Evolutionary conservation across 2,113 vertebrate species (phyloP).

Genomic region (Australoheros scitulus): DNA sequence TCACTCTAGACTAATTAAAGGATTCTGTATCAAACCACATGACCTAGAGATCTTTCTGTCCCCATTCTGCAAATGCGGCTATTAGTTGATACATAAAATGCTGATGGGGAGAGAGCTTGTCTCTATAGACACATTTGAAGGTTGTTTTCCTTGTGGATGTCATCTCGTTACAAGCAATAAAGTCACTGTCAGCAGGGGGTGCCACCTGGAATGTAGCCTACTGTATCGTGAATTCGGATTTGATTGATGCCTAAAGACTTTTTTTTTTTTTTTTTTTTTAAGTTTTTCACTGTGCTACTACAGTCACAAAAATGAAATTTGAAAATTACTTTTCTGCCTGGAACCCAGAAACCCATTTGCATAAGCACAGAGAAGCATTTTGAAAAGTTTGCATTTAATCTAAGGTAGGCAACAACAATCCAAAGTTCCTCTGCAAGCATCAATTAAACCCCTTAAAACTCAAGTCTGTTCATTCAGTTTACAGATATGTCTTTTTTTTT

Average conservation of each 20-base stretch:
- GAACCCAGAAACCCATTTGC: not conserved
- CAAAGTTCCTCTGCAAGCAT: not conserved
- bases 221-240: not conserved
- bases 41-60: not conserved
- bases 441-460: not conserved
- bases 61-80: slow-evolving; percentile 47
- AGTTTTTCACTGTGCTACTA: not conserved
- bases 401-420: not conserved
- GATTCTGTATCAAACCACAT: slow-evolving; percentile 33
- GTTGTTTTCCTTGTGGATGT: slow-evolving; percentile 1
- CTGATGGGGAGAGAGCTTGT: slow-evolving; percentile 15
- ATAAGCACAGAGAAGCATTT: not conserved
- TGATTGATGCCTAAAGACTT: not conserved
- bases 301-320: not conserved
- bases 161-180: slow-evolving; percentile 39
- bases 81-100: slow-evolving; percentile 59
- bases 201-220: not conserved
- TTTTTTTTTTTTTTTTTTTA: not conserved
- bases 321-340: not conserved
- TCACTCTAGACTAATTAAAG: slow-evolving; percentile 34
- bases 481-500: not conserved
- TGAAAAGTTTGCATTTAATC: not conserved
- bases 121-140: slow-evolving; percentile 9
- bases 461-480: not conserved
- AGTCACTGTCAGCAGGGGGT: slow-evolving; percentile 12